Base-by-base conservation (phyloP, 2,888 invertebrate genomes). In the Bugulina stolonifera region DNA sequence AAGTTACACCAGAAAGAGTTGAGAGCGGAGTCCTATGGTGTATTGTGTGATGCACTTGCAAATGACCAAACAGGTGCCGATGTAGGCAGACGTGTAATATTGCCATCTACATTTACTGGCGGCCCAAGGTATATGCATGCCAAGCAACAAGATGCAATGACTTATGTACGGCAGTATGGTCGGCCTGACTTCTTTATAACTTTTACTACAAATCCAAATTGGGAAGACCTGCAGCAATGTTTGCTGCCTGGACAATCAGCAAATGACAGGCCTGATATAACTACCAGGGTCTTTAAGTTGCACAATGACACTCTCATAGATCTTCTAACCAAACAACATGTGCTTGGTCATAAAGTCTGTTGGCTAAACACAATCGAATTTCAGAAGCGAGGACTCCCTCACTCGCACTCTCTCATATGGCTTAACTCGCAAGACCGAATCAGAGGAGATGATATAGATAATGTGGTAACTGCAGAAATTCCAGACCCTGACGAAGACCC, bases 381-480 rank as follows among this genome's bases (percentile, higher is more conserved):
- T 52, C 52, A 52, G 22, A 52, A 52, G 52, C 52, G 52, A 52
- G 52, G 52, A 14, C 52, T 52, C 10, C 52, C 52, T 52, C 52
- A 52, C 52, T n/a, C n/a, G n/a, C n/a, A n/a, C n/a, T 52, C 52
- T 22, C 52, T 52, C 22, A 14, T 52, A 52, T 1, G 74, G 75
- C 23, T 35, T 71, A 35, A 78, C 77, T 54, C 55, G 72, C 10
- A 35, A 29, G 32, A 58, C 32, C 5, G 29, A 35, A 1, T 72
- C 74, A 14, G 27, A 32, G 32, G 72, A 76, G 23, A 77, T 78
- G 70, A 29, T 22, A 52, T 52, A 52, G 52, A 52, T 52, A 52
- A 72, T 23, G 23, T 77, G 3, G 75, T 78, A 1, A 72, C 54
- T 52, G 76, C 77, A 0, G 78, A 79, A 75, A 74, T 78, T n/a